These are phyloP conservation scores for Hystrix brachyura DNA, from an alignment of 2,113 vertebrate species.

Conservation along the genomic window DNA sequence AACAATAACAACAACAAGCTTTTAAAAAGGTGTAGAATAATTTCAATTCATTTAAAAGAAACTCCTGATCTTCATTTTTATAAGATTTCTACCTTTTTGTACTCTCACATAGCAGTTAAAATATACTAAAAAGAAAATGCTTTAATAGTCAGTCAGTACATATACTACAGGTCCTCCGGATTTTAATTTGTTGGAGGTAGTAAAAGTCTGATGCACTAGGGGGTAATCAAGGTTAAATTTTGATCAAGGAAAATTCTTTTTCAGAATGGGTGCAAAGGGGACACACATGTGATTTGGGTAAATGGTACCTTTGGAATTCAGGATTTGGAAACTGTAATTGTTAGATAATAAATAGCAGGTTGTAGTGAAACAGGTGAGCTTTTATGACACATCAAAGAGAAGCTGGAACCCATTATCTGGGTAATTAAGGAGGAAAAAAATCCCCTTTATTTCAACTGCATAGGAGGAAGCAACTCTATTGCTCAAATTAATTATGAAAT, in stretches of 20 bases:
- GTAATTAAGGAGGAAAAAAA: slow-evolving; percentile 74
- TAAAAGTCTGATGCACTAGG: slow-evolving; percentile 70
- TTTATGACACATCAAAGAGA: slow-evolving; percentile 80
- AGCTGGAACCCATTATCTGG: slow-evolving; percentile 80
- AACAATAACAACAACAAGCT: neutral
- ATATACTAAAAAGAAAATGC: slow-evolving; percentile 61
- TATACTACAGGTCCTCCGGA: slow-evolving; percentile 45
- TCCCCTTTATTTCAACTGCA: slow-evolving; percentile 63
- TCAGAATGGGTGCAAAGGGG: slow-evolving; percentile 71
- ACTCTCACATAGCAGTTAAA: slow-evolving; percentile 43
- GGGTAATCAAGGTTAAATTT: slow-evolving; percentile 76
- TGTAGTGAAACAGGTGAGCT: slow-evolving; percentile 81
- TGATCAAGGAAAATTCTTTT: slow-evolving; percentile 78
- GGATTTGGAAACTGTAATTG: slow-evolving; percentile 77
- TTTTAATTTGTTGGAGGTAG: slow-evolving; percentile 71
- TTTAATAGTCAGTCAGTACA: slow-evolving; percentile 16
- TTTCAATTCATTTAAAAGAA: slow-evolving; percentile 15
- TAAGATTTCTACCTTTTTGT: slow-evolving; percentile 44
- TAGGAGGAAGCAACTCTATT: slow-evolving; percentile 76
- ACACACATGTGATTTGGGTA: slow-evolving; percentile 80
- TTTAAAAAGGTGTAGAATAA: neutral
- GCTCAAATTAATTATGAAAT: slow-evolving; percentile 82
- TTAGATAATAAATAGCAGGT: slow-evolving; percentile 82
- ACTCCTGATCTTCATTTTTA: neutral
- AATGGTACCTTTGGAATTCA: slow-evolving; percentile 79